phyloP scores from a whole-genome alignment of 2,113 vertebrate species.

The Dermatemys mawii region DNA sequence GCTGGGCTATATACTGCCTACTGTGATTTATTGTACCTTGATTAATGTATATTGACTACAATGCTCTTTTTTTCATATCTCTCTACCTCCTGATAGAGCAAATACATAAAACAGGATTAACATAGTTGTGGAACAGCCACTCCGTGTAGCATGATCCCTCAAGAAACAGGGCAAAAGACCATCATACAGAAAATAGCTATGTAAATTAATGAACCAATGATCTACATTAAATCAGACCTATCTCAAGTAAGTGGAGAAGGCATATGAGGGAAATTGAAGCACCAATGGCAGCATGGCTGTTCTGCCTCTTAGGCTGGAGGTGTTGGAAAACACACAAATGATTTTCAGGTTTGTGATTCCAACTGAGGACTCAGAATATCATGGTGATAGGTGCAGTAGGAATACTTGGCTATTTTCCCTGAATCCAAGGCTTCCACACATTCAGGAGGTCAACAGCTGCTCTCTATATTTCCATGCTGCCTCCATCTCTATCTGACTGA shows the following conservation, averaged over 20 bases:
- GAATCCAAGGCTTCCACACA: not conserved
- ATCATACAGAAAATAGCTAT: not conserved
- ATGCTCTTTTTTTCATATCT: not conserved
- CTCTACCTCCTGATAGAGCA: not conserved
- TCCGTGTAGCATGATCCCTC: not conserved
- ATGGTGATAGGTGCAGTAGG: not conserved
- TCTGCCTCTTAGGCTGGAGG: not conserved
- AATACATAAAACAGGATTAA: not conserved
- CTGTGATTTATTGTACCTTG: not conserved
- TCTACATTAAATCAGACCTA: not conserved
- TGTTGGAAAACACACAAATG: rapidly evolving
- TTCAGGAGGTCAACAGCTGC: not conserved
- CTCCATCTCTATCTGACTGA: not conserved
- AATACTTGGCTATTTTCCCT: not conserved
- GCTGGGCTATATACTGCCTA: not conserved
- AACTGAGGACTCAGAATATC: not conserved
- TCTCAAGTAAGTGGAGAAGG: not conserved
- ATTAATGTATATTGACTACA: not conserved
- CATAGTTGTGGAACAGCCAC: not conserved
- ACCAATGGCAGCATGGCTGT: not conserved
- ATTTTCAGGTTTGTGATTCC: not conserved
- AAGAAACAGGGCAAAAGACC: not conserved
- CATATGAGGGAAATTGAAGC: not conserved
- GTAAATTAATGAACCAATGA: not conserved
- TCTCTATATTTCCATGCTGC: not conserved